phyloP scores from a whole-genome alignment of 2,888 invertebrate genomes.

The Xestia rhomboidea region DNA sequence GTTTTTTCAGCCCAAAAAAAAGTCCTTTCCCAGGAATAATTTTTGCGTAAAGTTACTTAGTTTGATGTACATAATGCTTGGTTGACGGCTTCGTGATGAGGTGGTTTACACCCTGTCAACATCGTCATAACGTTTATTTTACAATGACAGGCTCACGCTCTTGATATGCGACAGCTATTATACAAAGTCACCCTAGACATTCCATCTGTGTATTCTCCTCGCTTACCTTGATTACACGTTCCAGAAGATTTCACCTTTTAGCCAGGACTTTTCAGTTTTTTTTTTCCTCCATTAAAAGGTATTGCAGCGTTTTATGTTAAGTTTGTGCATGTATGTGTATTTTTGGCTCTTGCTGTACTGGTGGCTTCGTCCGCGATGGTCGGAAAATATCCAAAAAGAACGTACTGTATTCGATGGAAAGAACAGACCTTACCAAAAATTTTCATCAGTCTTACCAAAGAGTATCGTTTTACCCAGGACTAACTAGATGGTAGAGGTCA shows the following conservation, averaged over 20 bases:
- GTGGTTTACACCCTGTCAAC: too few relatives aligned
- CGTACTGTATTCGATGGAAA: background rate
- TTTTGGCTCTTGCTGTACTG: background rate
- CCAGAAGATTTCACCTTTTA: conserved; percentile 43
- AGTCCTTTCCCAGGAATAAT: too few relatives aligned
- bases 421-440: too few relatives aligned
- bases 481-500: too few relatives aligned
- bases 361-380: background rate
- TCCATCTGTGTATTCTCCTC: conserved; percentile 11
- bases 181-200: background rate
- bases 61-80: too few relatives aligned
- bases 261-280: conserved; percentile 33
- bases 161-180: background rate
- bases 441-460: too few relatives aligned
- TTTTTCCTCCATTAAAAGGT: conserved; percentile 31
- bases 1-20: too few relatives aligned
- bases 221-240: conserved; percentile 56
- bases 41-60: too few relatives aligned
- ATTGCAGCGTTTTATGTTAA: conserved; percentile 10
- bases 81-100: too few relatives aligned
- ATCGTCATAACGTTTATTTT: conserved; percentile 1
- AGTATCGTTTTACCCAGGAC: too few relatives aligned
- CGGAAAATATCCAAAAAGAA: background rate
- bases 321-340: background rate
- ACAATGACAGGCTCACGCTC: too few relatives aligned